Base-by-base conservation (phyloP, 1,140 invertebrate species). In the Macrobrachium rosenbergii region DNA sequence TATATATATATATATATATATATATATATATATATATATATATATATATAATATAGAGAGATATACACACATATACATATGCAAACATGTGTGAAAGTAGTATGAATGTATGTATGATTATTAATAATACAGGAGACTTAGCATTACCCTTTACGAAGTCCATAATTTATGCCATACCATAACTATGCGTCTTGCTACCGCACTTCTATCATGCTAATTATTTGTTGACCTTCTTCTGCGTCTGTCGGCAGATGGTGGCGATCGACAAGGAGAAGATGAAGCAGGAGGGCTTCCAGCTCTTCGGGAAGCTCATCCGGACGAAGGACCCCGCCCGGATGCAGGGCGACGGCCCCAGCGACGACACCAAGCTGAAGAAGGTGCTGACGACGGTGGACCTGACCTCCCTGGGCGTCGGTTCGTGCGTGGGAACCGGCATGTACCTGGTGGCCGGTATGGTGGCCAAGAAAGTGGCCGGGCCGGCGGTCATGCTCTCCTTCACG, bases 351-450 rank as follows among this genome's bases (percentile, higher is more conserved):
- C 45, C 67, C 43, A 21, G 23, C 16, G n/a, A 37, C 17, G 75
- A 84, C 73, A 67, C 45, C 17, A 84, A 84, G 73, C 60, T 84
- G 23, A 84, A 98, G 96, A 96, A 96, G 95, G 97, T 97, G 92
- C 94, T 98, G 90, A 96, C 96, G 77, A 97, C 97, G 45, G 91
- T 96, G 91, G 97, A 98, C 93, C 93, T 98, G 90, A 97, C 96
- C 75, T 98, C 97, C 11, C 93, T 98, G 89, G 96, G 96, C n/a
- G 96, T 98, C 60, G 97, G 97, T 69, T 97, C 96, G 73, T 98
- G 97, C 91, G 96, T 97, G 14, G 97, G 97, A 69, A 98, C 97
- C 23, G 97, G 97, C 87, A 98, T 98, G 96, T 98, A 98, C 92
- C 93, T 98, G 82, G 96, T 97, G 17, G 95, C 96, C n/a, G 96